Evolutionary conservation across 2,888 invertebrate species (phyloP).

Genomic region (Drosophila infuscata): DNA sequence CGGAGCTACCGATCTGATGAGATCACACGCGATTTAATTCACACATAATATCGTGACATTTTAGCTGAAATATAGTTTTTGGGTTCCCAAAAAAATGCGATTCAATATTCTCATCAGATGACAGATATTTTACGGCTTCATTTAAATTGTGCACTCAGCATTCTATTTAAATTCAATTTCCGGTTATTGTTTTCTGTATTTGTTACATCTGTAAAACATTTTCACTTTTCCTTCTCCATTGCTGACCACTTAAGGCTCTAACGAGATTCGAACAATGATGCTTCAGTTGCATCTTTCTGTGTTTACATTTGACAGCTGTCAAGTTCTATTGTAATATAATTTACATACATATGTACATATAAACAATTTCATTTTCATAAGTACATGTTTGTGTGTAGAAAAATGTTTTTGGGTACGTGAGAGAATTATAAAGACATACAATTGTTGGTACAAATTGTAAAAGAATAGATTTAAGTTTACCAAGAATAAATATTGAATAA

Average conservation of each 20-base stretch:
- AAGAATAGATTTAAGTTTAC: neutral
- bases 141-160: constrained; percentile 57
- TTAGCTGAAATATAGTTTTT: constrained; percentile 6
- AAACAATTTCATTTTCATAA: constrained; percentile 29
- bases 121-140: constrained; percentile 27
- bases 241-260: constrained; percentile 45
- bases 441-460: no score
- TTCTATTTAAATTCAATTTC: constrained; percentile 67
- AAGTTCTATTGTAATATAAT: constrained; percentile 62
- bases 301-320: constrained; percentile 72
- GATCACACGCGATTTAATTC: constrained; percentile 35
- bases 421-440: constrained; percentile 41
- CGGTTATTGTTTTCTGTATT: constrained; percentile 37
- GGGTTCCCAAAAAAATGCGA: constrained; percentile 25
- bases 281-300: constrained; percentile 35
- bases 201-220: constrained; percentile 51
- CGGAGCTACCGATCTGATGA: constrained; percentile 50
- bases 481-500: neutral
- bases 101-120: constrained; percentile 26
- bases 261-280: constrained; percentile 39
- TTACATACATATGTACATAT: constrained; percentile 51
- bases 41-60: constrained; percentile 50
- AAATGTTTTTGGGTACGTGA: constrained; percentile 46
- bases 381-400: neutral
- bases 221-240: constrained; percentile 63